Evolutionary conservation across 2,113 vertebrate genomes (phyloP).

Genomic region (Puma concolor): DNA sequence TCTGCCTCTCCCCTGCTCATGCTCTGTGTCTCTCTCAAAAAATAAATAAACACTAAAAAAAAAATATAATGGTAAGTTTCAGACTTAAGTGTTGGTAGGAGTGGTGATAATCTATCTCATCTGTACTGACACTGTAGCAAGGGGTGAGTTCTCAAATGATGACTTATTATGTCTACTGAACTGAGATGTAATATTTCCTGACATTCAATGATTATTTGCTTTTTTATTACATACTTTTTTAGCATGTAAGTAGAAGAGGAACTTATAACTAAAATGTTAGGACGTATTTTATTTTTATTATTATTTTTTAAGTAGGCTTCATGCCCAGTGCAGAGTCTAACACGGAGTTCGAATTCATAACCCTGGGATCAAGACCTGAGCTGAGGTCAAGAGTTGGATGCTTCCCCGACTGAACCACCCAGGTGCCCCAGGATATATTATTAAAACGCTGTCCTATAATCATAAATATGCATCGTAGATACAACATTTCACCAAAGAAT

Average conservation of each 20-base stretch:
- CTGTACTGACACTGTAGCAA: not conserved
- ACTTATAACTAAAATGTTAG: conserved; percentile 41
- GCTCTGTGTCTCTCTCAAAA: no score
- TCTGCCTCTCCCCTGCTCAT: no score
- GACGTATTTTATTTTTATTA: not conserved
- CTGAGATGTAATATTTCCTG: not conserved
- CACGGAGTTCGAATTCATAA: no score
- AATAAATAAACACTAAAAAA: no score
- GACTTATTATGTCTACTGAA: conserved; percentile 27
- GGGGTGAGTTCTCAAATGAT: not conserved
- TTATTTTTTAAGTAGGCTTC: no score
- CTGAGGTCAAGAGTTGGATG: no score
- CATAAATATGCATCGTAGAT: not conserved
- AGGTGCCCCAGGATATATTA: no score
- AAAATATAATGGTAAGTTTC: not conserved
- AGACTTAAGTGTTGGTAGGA: not conserved
- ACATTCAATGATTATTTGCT: conserved; percentile 33
- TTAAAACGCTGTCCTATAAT: not conserved
- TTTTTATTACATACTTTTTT: not conserved
- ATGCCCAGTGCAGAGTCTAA: no score
- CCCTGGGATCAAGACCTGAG: no score
- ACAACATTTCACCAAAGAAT: not conserved
- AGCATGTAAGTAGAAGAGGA: not conserved
- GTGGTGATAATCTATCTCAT: not conserved
- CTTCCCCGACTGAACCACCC: no score